These are phyloP conservation scores for Noctua janthina DNA, from an alignment of 2,888 invertebrate genomes.

Conservation along the genomic window DNA sequence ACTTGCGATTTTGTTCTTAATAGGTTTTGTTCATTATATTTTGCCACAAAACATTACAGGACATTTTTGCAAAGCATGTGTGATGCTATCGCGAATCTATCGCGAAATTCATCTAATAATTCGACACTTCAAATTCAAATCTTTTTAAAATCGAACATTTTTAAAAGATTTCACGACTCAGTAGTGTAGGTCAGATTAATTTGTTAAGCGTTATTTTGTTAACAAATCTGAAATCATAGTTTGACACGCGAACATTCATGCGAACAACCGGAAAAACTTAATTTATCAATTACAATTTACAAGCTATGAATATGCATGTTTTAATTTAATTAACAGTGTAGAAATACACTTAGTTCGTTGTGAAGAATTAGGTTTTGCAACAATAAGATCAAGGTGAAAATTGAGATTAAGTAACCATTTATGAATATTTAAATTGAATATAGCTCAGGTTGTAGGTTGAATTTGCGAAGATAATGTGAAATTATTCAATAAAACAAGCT, in stretches of 20 bases:
- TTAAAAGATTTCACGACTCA: conserved; percentile 33
- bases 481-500: conserved; percentile 12
- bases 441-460: conserved; percentile 16
- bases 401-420: conserved; percentile 39
- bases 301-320: conserved; percentile 61
- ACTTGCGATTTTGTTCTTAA: neutral
- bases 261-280: conserved; percentile 57
- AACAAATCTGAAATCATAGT: conserved; percentile 48
- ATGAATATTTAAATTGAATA: conserved; percentile 34
- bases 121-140: neutral
- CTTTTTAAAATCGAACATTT: conserved; percentile 3
- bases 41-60: neutral
- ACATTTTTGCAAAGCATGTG: neutral
- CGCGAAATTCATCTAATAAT: neutral
- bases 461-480: conserved; percentile 20
- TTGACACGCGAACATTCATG: conserved; percentile 61
- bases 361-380: conserved; percentile 43
- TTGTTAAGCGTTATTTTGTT: conserved; percentile 53
- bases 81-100: neutral
- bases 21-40: neutral
- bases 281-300: conserved; percentile 58
- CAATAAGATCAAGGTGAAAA: conserved; percentile 63
- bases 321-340: conserved; percentile 46
- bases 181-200: conserved; percentile 61
- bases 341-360: conserved; percentile 31